Evolutionary conservation across 2,888 invertebrate species (phyloP).

Genomic region (Rhyacophila evoluta): DNA sequence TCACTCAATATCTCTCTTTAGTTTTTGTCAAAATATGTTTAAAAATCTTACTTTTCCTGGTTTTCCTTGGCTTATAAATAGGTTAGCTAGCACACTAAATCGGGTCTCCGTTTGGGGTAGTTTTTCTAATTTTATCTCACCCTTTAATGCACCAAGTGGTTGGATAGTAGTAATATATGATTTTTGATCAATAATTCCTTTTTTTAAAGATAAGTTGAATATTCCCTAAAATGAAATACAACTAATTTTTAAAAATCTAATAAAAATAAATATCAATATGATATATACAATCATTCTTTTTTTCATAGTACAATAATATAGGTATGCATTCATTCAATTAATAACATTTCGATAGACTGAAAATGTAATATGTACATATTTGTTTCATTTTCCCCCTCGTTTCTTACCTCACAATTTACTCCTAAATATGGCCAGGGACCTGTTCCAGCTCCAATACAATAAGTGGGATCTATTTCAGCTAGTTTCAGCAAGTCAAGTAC

Average conservation of each 20-base stretch:
- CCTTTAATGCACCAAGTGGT: constrained; percentile 64
- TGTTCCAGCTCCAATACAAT: constrained; percentile 92
- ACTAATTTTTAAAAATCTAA: no score
- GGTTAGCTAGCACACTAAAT: constrained; percentile 85
- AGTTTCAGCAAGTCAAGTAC: constrained; percentile 71
- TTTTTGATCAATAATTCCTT: constrained; percentile 74
- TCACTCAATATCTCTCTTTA: no score
- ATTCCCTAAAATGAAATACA: constrained; percentile 75
- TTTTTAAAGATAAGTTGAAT: constrained; percentile 76
- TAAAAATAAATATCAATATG: no score
- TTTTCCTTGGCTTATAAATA: constrained; percentile 80
- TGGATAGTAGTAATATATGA: constrained; percentile 80
- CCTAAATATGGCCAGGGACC: constrained; percentile 87
- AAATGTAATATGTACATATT: no score
- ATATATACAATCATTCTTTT: no score
- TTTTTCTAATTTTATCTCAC: constrained; percentile 72
- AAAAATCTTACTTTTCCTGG: constrained; percentile 77
- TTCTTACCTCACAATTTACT: constrained; percentile 84
- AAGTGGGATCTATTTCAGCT: constrained; percentile 69
- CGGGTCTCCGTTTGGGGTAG: constrained; percentile 79
- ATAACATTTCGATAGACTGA: no score
- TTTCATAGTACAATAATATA: no score
- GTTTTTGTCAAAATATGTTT: no score
- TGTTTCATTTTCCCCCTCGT: no score
- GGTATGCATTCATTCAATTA: no score